phyloP scores from a whole-genome alignment of 2,797 vertebrate species.

The Anguilla anguilla region DNA sequence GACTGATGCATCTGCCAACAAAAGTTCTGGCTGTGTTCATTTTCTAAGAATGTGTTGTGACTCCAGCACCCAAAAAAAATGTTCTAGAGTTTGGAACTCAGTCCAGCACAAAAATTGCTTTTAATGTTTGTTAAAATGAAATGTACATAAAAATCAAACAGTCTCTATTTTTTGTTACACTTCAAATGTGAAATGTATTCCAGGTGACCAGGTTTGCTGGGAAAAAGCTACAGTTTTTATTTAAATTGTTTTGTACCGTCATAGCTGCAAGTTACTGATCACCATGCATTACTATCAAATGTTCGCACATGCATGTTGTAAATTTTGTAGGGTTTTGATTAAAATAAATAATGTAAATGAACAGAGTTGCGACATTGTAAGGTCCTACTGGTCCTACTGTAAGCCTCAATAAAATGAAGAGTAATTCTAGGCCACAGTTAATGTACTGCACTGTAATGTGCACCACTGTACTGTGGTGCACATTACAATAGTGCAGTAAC shows the following conservation, averaged over 20 bases:
- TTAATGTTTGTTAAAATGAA: not conserved
- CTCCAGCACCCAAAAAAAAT: not conserved
- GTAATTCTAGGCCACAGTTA: not conserved
- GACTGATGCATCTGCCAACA: not conserved
- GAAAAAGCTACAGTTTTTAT: not conserved
- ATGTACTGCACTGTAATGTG: too few relatives aligned
- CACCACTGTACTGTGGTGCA: not conserved
- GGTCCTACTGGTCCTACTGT: too few relatives aligned
- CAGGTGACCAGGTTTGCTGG: not conserved
- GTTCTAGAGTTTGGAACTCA: not conserved
- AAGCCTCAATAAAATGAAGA: not conserved
- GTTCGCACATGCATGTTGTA: not conserved
- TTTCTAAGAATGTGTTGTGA: not conserved
- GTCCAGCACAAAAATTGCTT: not conserved
- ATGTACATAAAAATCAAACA: not conserved
- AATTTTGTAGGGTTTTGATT: not conserved
- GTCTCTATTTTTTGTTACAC: not conserved
- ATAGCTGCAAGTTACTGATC: not conserved
- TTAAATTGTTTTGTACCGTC: not conserved
- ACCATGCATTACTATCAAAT: not conserved
- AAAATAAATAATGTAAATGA: not conserved
- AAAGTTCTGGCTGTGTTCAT: not conserved
- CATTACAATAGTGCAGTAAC: not conserved
- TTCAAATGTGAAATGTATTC: not conserved
- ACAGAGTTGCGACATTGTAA: not conserved